Conservation (phyloP, 2,113 vertebrate genomes). For the Nannospalax galili region DNA sequence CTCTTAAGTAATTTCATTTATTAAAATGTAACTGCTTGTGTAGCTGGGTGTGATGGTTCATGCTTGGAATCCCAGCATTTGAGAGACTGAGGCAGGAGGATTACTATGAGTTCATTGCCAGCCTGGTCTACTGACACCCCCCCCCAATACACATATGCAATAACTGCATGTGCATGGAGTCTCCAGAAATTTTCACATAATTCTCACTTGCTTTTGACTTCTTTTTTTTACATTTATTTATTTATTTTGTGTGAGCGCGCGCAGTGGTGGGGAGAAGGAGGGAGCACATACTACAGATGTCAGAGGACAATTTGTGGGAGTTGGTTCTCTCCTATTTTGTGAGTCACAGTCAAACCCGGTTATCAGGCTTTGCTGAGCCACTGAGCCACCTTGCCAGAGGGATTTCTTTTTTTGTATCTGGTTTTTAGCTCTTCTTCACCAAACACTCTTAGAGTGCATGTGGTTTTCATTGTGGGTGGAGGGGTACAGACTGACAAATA, state of each 20-base stretch:
- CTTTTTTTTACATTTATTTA: constrained; percentile 2
- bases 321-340: not conserved
- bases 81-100: not conserved
- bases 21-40: constrained; percentile 30
- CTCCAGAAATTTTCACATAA: constrained; percentile 32
- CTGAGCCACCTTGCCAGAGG: not conserved
- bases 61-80: not conserved
- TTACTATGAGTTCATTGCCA: not conserved
- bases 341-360: not conserved
- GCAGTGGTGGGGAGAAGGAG: too few species aligned
- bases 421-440: constrained; percentile 61
- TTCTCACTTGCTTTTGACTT: constrained; percentile 1
- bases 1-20: constrained; percentile 49
- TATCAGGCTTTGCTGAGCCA: not conserved
- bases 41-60: not conserved
- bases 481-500: constrained; percentile 74
- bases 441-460: constrained; percentile 63
- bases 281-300: too few species aligned
- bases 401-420: constrained; percentile 63
- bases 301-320: not conserved
- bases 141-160: not conserved
- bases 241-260: not conserved
- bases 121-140: not conserved
- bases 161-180: not conserved
- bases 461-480: constrained; percentile 84